Base-by-base conservation (phyloP, 2,797 vertebrate genomes). In the Gastrophryne carolinensis region DNA sequence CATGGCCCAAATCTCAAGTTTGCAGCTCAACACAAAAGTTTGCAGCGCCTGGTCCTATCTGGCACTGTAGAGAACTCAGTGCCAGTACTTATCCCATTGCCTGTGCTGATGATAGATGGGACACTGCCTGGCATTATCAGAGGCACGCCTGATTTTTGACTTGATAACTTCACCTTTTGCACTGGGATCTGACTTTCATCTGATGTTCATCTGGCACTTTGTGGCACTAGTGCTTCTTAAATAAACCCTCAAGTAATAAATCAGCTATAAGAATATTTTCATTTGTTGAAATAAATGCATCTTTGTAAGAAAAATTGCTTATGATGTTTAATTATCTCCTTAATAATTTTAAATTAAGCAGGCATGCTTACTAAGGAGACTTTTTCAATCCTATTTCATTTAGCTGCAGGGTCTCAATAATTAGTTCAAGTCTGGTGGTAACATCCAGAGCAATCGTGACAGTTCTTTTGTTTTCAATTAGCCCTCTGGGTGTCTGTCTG, bases 341-440 rank as follows among this genome's bases (percentile, higher is more conserved):
- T 26, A 73, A 78, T 79, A 73, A 41, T 76, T 86, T 61, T 80
- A 15, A 60, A 80, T 84, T 82, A 80, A 74, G 32, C 17, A 73
- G 54, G 60, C 62, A 78, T 17, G 72, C 2, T n/a, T 56, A 37
- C 70, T 77, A 58, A 29, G 49, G 3, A 69, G 17, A 19, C 72
- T 82, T 23, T 3, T 54, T 3, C 52, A 21, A 19, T 27, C 68
- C 24, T 54, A 6, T 79, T 76, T 65, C 41, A 64, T 63, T 27
- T 49, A 63, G 66, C 49, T 71, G 44, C 35, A 12, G 73, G 65
- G 29, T 66, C 79, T 58, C 26, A 54, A 70, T 81, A 78, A n/a
- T 78, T 78, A 73, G 34, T 64, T 77, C 70, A 77, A 64, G 54
- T 77, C 50, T 70, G 49, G 35, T 56, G 50, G 49, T 56, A 47